These are phyloP conservation scores for Malurus cyaneus DNA, from an alignment of 2,113 vertebrate genomes.

Conservation along the genomic window DNA sequence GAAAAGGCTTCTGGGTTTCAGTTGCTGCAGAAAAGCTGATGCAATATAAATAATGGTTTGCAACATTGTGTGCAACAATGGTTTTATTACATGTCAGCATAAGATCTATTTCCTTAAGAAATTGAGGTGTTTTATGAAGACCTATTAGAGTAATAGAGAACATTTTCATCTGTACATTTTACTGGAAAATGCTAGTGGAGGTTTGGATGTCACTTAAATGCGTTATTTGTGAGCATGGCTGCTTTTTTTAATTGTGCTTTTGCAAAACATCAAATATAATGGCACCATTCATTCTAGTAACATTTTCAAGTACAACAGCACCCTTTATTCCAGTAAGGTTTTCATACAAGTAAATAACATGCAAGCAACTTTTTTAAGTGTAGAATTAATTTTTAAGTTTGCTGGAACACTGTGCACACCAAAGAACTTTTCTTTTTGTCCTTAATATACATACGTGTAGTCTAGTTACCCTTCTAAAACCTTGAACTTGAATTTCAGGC, in stretches of 20 bases:
- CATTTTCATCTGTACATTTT: neutral
- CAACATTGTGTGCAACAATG: neutral
- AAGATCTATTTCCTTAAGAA: neutral
- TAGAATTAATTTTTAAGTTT: neutral
- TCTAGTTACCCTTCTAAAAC: neutral
- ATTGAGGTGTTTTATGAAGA: neutral
- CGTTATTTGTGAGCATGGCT: neutral
- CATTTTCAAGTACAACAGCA: accelerated
- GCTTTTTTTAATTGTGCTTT: neutral
- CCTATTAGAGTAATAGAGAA: neutral
- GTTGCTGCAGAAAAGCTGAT: neutral
- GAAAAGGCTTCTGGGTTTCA: neutral
- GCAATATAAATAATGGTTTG: neutral
- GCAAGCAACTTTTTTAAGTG: neutral
- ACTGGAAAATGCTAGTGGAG: neutral
- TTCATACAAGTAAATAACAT: neutral
- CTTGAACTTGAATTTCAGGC: neutral
- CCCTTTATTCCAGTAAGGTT: neutral
- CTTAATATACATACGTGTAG: neutral
- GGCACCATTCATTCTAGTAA: neutral
- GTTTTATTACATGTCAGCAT: neutral
- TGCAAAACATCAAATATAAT: neutral
- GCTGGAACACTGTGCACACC: neutral
- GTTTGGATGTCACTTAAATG: neutral
- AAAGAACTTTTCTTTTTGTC: neutral